Conservation (phyloP, 30 jellyfish, hydroid and myxozoan species). For the Hydra vulgaris region DNA sequence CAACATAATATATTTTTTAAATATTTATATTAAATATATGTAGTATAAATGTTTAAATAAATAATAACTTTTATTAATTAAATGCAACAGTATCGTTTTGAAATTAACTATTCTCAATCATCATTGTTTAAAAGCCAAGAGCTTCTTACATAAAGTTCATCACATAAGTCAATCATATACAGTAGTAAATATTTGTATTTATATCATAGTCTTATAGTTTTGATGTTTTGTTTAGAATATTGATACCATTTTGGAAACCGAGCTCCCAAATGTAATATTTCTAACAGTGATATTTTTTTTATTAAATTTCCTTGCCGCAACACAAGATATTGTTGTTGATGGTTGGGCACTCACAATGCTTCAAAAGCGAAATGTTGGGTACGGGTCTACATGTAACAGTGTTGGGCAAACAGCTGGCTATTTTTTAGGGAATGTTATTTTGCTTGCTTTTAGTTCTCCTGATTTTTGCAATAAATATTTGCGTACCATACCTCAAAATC, state of each 20-base stretch:
- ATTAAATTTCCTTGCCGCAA: slow-evolving; percentile 91
- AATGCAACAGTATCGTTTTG: no score
- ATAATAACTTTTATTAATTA: no score
- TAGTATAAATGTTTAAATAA: no score
- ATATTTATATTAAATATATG: no score
- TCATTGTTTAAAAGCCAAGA: no score
- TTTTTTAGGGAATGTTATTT: slow-evolving; percentile 86
- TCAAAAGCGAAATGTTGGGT: slow-evolving; percentile 57
- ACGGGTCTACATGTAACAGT: slow-evolving; percentile 96
- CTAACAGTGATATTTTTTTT: slow-evolving; percentile 65
- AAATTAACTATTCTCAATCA: no score
- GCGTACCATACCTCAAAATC: slow-evolving; percentile 46
- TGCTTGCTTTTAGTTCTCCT: slow-evolving; percentile 77
- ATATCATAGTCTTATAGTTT: no score
- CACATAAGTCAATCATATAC: no score
- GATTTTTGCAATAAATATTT: slow-evolving; percentile 68
- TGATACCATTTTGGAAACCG: slow-evolving; percentile 50
- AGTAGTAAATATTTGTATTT: no score
- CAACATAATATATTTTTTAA: no score
- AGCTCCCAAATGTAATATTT: slow-evolving; percentile 61
- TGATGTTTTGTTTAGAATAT: slow-evolving; percentile 57
- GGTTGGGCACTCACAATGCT: slow-evolving; percentile 99
- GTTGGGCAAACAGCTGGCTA: slow-evolving; percentile 99
- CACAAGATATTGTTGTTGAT: slow-evolving; percentile 99
- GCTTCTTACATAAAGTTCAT: no score